Conservation (phyloP, 2,113 vertebrate genomes). For the Pithys albifrons region DNA sequence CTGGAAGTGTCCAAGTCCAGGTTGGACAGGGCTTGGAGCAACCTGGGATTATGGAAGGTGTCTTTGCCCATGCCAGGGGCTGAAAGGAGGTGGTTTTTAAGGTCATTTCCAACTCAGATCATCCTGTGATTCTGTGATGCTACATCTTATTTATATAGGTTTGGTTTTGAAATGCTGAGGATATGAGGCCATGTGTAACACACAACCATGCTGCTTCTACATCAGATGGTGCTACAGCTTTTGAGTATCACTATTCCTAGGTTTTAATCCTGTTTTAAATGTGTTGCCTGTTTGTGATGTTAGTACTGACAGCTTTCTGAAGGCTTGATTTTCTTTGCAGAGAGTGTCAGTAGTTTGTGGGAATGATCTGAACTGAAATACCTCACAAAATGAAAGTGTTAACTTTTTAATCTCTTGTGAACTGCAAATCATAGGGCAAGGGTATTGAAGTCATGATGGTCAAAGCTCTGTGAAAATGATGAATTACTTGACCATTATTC, state of each 20-base stretch:
- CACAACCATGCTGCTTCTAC: rapidly evolving
- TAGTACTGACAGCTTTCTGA: neutral
- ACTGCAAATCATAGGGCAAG: rapidly evolving
- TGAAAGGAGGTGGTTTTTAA: rapidly evolving
- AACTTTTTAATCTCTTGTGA: neutral
- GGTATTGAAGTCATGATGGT: rapidly evolving
- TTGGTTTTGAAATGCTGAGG: neutral
- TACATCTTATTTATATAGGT: rapidly evolving
- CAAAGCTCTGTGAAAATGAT: neutral
- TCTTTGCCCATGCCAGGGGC: rapidly evolving
- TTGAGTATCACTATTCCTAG: rapidly evolving
- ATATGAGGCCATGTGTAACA: rapidly evolving
- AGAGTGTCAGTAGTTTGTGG: neutral
- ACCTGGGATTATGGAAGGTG: rapidly evolving
- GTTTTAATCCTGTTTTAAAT: neutral
- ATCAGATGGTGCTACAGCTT: rapidly evolving
- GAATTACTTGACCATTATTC: neutral
- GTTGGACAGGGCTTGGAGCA: rapidly evolving
- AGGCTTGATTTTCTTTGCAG: rapidly evolving
- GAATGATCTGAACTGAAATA: neutral
- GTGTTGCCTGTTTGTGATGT: rapidly evolving
- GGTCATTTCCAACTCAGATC: rapidly evolving
- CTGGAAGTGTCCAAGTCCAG: rapidly evolving
- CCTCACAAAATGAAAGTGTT: neutral
- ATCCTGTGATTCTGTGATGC: neutral